These are phyloP conservation scores for Neolamprologus sp. DNA, from an alignment of 2,113 vertebrate species.

Conservation along the genomic window DNA sequence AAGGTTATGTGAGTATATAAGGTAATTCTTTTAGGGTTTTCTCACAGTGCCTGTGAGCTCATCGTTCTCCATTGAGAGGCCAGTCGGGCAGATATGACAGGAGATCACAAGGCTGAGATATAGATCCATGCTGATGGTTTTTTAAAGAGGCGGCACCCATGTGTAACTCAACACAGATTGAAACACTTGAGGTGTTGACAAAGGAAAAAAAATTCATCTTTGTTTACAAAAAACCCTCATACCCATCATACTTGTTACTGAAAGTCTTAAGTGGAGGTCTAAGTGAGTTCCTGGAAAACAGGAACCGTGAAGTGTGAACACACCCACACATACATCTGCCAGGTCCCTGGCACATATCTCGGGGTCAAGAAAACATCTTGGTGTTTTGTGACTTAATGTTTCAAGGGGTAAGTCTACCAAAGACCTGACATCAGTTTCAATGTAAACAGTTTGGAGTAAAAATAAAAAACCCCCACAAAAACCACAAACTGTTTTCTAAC, in stretches of 20 bases:
- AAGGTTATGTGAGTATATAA: neutral
- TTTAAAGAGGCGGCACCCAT: slow-evolving; percentile 49
- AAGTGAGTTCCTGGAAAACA: neutral
- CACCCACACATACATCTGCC: neutral
- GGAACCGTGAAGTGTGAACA: neutral
- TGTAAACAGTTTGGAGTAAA: neutral
- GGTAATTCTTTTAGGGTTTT: neutral
- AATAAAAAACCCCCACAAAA: neutral
- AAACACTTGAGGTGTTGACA: neutral
- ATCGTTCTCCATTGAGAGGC: slow-evolving; percentile 15
- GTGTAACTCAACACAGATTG: slow-evolving; percentile 19
- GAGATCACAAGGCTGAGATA: slow-evolving; percentile 23
- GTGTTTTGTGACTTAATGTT: neutral
- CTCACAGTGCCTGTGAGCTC: neutral
- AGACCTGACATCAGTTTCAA: neutral
- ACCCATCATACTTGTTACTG: neutral
- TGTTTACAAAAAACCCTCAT: neutral
- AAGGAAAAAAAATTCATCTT: neutral
- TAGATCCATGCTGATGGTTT: slow-evolving; percentile 42
- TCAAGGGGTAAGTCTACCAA: neutral
- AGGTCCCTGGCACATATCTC: neutral
- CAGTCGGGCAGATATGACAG: neutral
- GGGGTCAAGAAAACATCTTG: neutral
- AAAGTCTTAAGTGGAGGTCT: neutral
- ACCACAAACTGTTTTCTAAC: neutral